These are phyloP conservation scores for Andrena bucephala DNA, from an alignment of 2,888 invertebrate species.

Conservation along the genomic window DNA sequence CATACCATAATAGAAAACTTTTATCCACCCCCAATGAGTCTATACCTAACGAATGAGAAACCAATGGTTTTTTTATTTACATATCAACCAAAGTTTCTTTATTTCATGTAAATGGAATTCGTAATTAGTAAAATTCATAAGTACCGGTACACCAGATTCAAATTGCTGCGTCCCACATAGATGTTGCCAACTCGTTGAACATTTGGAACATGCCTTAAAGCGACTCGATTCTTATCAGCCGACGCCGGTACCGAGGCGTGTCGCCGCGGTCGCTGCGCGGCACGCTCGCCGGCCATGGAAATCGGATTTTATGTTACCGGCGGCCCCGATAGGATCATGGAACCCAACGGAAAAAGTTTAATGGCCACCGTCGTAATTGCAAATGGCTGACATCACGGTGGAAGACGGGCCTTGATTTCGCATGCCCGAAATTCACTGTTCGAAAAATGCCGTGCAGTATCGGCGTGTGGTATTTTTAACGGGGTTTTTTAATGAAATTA, in stretches of 20 bases:
- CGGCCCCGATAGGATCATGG: conserved; percentile 3
- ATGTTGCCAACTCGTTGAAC: no score
- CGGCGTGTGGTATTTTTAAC: conserved; percentile 54
- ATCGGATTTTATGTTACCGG: conserved; percentile 3
- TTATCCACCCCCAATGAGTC: no score
- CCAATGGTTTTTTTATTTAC: no score
- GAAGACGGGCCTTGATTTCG: conserved; percentile 65
- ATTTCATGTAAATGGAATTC: no score
- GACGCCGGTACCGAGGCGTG: not conserved
- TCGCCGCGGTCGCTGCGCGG: not conserved
- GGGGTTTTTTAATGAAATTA: conserved; percentile 30
- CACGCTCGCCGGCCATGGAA: conserved; percentile 9
- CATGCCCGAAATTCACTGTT: conserved; percentile 47
- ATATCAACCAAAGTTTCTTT: no score
- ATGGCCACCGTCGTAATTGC: conserved; percentile 68
- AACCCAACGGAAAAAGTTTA: conserved; percentile 49
- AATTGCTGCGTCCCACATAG: no score
- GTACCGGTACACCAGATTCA: no score
- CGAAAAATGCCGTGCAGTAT: conserved; percentile 48
- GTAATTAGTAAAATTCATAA: no score
- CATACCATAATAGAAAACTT: no score
- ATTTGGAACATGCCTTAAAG: no score
- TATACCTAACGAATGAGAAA: no score
- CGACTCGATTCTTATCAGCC: no score
- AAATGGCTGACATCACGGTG: conserved; percentile 78